Evolutionary conservation across 2,888 invertebrate genomes (phyloP).

Genomic region (Eurois occulta): DNA sequence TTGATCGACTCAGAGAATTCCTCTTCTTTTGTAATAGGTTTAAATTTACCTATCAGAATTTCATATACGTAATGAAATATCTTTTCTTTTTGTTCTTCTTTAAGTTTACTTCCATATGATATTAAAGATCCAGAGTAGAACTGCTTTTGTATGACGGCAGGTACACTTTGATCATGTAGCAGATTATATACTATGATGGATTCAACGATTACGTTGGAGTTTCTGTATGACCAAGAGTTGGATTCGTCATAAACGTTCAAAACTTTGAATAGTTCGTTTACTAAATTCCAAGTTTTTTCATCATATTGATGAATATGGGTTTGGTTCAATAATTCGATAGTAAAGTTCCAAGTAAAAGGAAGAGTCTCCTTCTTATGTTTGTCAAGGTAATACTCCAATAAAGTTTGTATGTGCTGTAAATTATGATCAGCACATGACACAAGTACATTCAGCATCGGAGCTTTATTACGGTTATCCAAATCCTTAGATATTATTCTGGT

Average conservation of each 20-base stretch:
- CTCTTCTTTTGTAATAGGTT: constrained; percentile 63
- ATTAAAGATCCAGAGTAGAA: constrained; percentile 72
- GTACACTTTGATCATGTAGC: constrained; percentile 70
- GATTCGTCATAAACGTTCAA: constrained; percentile 75
- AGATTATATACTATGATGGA: constrained; percentile 74
- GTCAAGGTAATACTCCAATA: constrained; percentile 75
- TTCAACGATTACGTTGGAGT: constrained; percentile 52
- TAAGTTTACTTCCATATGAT: constrained; percentile 68
- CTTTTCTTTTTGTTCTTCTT: constrained; percentile 71
- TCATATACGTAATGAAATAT: constrained; percentile 77
- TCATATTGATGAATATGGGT: constrained; percentile 72
- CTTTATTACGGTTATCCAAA: constrained; percentile 63
- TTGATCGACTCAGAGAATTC: constrained; percentile 64
- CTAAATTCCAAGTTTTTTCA: constrained; percentile 75
- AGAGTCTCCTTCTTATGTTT: constrained; percentile 75
- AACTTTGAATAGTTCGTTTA: constrained; percentile 76
- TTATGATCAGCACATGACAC: constrained; percentile 71
- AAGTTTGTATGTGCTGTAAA: constrained; percentile 67
- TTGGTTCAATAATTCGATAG: constrained; percentile 68
- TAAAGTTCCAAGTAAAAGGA: constrained; percentile 70
- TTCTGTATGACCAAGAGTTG: background rate
- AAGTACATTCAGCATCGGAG: constrained; percentile 73
- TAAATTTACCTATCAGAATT: constrained; percentile 63
- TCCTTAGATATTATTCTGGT: constrained; percentile 60
- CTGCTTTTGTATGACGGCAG: constrained; percentile 73